Evolutionary conservation across 2,888 invertebrate species (phyloP).

Genomic region (Gerris lacustris): DNA sequence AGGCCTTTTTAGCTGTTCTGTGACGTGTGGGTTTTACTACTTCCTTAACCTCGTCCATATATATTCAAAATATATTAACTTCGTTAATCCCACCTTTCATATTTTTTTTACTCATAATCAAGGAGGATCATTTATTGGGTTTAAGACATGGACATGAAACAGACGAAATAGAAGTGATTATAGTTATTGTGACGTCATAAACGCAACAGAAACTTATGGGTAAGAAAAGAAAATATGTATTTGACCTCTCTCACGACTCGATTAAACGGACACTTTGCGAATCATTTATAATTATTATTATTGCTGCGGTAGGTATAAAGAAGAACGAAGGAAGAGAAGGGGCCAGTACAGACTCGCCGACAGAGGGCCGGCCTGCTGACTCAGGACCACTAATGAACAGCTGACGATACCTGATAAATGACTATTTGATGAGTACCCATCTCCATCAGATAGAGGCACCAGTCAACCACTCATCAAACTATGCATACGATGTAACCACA

Average conservation of each 20-base stretch:
- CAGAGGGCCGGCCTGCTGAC: not conserved
- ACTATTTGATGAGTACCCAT: slow-evolving; percentile 5
- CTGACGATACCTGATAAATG: slow-evolving; percentile 5
- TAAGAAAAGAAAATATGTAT: no score
- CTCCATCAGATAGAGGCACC: not conserved
- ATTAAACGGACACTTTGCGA: slow-evolving; percentile 2
- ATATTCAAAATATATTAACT: no score
- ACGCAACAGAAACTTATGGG: not conserved
- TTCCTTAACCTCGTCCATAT: no score
- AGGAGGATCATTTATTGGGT: no score
- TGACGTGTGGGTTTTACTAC: no score
- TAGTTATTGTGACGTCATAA: not conserved
- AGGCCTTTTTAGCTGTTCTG: no score
- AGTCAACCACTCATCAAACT: not conserved
- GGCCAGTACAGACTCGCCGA: not conserved
- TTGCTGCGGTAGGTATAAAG: slow-evolving; percentile 1
- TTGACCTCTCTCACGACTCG: slow-evolving; percentile 5
- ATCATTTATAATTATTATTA: slow-evolving; percentile 5
- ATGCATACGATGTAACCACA: not conserved
- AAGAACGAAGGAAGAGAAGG: not conserved
- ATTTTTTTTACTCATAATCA: no score
- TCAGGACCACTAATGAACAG: not conserved
- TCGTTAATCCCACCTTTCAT: no score
- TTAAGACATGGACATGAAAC: no score
- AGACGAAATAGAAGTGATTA: not conserved